Evolutionary conservation across 2,888 invertebrate genomes (phyloP).

Genomic region (Athetis lepigone): DNA sequence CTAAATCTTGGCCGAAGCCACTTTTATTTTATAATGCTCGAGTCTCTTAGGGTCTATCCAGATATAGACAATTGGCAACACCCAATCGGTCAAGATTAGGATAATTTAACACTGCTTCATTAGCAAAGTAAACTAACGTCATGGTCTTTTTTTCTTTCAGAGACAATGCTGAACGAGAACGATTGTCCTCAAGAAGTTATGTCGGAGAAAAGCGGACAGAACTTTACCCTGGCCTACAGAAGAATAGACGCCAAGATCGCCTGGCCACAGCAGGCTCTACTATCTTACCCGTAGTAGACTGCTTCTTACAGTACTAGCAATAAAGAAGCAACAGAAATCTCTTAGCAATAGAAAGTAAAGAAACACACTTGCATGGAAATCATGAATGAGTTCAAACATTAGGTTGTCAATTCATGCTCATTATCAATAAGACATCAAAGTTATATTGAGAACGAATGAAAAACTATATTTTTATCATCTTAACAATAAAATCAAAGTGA

Average conservation of each 20-base stretch:
- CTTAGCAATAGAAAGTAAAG: slow-evolving; percentile 55
- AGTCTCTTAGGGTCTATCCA: background rate
- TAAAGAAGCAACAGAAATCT: slow-evolving; percentile 66
- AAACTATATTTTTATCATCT: slow-evolving; percentile 83
- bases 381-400: slow-evolving; percentile 37
- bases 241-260: slow-evolving; percentile 99
- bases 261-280: slow-evolving; percentile 94
- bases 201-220: slow-evolving; percentile 93
- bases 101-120: background rate
- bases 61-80: too few species aligned
- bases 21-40: too few species aligned
- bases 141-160: slow-evolving; percentile 88
- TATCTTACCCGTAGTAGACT: slow-evolving; percentile 84
- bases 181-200: slow-evolving; percentile 98
- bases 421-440: slow-evolving; percentile 67
- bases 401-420: slow-evolving; percentile 69
- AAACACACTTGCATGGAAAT: slow-evolving; percentile 49
- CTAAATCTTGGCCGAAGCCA: too few species aligned
- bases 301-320: slow-evolving; percentile 45
- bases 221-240: slow-evolving; percentile 98
- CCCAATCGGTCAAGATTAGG: too few species aligned
- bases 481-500: slow-evolving; percentile 82
- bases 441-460: slow-evolving; percentile 62
- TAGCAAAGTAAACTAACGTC: background rate
- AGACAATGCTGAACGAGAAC: slow-evolving; percentile 96